phyloP scores from a whole-genome alignment of 2,113 vertebrate genomes.

The Petroica traversi region DNA sequence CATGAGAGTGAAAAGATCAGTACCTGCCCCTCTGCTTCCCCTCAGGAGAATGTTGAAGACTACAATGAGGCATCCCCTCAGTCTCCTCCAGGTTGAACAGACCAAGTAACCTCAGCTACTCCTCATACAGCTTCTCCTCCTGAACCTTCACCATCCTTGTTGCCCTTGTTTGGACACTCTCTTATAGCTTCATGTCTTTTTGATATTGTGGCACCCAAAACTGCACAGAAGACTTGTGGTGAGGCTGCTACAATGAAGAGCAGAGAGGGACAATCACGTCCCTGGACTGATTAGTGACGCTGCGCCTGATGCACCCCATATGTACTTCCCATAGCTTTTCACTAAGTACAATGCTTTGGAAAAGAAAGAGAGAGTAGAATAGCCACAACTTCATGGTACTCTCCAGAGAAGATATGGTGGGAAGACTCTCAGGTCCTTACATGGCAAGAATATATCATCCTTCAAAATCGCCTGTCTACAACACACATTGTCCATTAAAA shows the following conservation, averaged over 20 bases:
- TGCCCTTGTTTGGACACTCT: background rate
- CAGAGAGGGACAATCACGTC: rapidly evolving
- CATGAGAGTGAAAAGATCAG: background rate
- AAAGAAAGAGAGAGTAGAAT: background rate
- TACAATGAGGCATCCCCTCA: rapidly evolving
- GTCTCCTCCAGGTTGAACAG: background rate
- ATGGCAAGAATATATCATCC: background rate
- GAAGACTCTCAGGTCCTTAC: background rate
- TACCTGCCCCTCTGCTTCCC: background rate
- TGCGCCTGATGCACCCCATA: background rate
- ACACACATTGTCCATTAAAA: background rate
- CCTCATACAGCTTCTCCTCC: background rate
- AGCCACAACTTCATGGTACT: background rate
- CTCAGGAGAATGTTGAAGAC: background rate
- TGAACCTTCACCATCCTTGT: background rate
- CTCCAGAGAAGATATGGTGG: background rate
- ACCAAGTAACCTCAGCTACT: background rate
- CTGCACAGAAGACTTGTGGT: rapidly evolving
- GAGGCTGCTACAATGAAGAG: background rate
- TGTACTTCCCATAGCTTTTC: background rate
- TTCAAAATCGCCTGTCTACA: background rate
- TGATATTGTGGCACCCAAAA: background rate
- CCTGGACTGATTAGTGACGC: background rate
- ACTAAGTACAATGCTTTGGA: background rate
- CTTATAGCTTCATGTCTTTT: background rate